Conservation (phyloP, 2,888 invertebrate genomes). For the Panopea generosa region DNA sequence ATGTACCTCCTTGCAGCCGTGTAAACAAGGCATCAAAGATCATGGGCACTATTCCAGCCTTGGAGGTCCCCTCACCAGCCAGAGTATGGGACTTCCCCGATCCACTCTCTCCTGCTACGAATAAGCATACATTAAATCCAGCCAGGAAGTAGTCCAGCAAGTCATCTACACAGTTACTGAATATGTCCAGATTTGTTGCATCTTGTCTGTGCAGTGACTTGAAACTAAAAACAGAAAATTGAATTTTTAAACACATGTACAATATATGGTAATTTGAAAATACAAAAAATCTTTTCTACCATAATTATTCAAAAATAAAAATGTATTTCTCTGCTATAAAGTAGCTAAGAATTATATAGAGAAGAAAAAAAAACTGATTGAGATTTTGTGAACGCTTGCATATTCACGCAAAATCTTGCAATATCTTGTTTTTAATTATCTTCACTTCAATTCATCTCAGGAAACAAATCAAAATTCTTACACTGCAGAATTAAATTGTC, state of each 20-base stretch:
- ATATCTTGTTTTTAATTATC: too few relatives aligned
- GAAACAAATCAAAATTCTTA: too few relatives aligned
- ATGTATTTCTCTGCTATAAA: background rate
- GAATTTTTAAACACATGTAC: background rate
- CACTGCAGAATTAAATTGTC: too few relatives aligned
- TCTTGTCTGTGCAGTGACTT: constrained; percentile 75
- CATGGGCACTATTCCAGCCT: constrained; percentile 78
- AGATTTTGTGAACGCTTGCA: too few relatives aligned
- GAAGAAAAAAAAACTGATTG: too few relatives aligned
- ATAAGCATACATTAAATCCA: constrained; percentile 81
- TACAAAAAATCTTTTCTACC: too few relatives aligned
- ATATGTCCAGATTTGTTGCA: constrained; percentile 78
- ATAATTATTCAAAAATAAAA: background rate
- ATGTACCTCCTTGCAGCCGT: constrained; percentile 65
- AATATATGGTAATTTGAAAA: too few relatives aligned
- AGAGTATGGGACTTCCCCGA: constrained; percentile 82
- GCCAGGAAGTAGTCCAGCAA: constrained; percentile 79
- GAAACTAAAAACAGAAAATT: constrained; percentile 70
- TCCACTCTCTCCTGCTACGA: constrained; percentile 81
- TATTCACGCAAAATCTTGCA: too few relatives aligned
- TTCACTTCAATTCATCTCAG: too few relatives aligned
- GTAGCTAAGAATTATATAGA: too few relatives aligned
- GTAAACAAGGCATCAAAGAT: constrained; percentile 79
- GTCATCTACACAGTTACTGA: constrained; percentile 75
- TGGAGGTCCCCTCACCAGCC: constrained; percentile 76